Evolutionary conservation across 2,888 invertebrate species (phyloP).

Genomic region (Andrena hattorfiana): DNA sequence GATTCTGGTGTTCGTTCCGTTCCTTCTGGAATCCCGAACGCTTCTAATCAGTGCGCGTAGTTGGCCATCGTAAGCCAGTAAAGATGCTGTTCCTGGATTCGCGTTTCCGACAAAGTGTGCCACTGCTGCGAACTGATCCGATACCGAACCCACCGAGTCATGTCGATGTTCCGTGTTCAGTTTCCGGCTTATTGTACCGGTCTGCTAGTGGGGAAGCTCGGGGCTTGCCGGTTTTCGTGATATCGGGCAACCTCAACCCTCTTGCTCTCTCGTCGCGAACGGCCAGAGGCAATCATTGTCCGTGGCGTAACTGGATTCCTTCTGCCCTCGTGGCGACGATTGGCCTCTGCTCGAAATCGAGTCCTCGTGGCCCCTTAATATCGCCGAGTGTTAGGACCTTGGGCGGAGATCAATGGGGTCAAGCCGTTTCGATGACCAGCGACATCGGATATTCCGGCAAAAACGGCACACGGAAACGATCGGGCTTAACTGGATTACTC

Average conservation of each 20-base stretch:
- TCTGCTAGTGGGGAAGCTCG: slow-evolving; percentile 3
- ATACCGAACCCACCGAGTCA: background rate
- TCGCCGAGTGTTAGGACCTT: slow-evolving; percentile 56
- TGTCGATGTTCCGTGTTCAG: slow-evolving; percentile 4
- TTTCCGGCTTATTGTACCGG: slow-evolving; percentile 42
- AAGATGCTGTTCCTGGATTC: background rate
- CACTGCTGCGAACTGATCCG: slow-evolving; percentile 15
- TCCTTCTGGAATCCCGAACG: background rate
- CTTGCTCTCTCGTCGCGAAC: background rate
- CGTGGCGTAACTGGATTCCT: slow-evolving; percentile 67
- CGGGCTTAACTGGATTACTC: slow-evolving; percentile 23
- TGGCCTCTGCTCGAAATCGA: slow-evolving; percentile 64
- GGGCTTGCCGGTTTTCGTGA: slow-evolving; percentile 19
- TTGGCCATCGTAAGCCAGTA: background rate
- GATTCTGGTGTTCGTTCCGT: background rate
- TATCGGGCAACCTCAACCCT: slow-evolving; percentile 35
- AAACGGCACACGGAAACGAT: slow-evolving; percentile 30
- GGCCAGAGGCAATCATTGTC: slow-evolving; percentile 64
- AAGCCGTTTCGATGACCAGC: slow-evolving; percentile 28
- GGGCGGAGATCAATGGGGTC: slow-evolving; percentile 49
- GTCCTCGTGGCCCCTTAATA: slow-evolving; percentile 62
- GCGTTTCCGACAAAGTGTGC: background rate
- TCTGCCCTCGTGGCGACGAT: slow-evolving; percentile 55
- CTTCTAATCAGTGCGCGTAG: background rate
- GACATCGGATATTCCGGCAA: slow-evolving; percentile 26